Evolutionary conservation across 2,113 vertebrate species (phyloP).

Genomic region (Crotophaga sulcirostris): DNA sequence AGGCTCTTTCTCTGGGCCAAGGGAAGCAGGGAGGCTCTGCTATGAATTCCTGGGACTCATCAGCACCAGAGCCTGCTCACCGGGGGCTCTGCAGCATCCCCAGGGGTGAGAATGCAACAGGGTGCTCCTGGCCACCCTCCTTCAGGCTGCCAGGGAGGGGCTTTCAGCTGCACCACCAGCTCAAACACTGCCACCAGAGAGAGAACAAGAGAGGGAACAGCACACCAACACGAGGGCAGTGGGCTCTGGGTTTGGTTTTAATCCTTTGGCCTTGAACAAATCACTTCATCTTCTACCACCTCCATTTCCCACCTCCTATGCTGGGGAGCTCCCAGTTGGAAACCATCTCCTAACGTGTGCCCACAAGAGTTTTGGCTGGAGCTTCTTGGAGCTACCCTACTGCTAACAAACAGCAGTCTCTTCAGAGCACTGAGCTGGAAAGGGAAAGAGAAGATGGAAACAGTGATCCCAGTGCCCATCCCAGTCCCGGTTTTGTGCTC

Average conservation of each 20-base stretch:
- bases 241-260: not conserved
- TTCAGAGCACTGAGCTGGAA: not conserved
- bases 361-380: not conserved
- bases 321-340: not conserved
- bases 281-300: rapidly evolving
- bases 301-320: not conserved
- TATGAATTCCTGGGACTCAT: not conserved
- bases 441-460: not conserved
- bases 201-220: not conserved
- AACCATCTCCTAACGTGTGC: not conserved
- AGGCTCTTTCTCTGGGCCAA: not conserved
- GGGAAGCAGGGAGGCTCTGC: not conserved
- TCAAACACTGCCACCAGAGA: rapidly evolving
- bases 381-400: not conserved
- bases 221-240: rapidly evolving
- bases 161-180: not conserved
- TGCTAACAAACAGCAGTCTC: not conserved
- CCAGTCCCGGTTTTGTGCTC: too few species aligned
- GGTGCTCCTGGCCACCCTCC: rapidly evolving
- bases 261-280: not conserved
- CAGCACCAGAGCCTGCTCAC: not conserved
- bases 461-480: not conserved
- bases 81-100: not conserved
- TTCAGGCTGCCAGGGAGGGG: not conserved
- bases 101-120: rapidly evolving